These are phyloP conservation scores for Petrocephalus microphthalmus DNA, from an alignment of 2,113 vertebrate species.

Conservation along the genomic window DNA sequence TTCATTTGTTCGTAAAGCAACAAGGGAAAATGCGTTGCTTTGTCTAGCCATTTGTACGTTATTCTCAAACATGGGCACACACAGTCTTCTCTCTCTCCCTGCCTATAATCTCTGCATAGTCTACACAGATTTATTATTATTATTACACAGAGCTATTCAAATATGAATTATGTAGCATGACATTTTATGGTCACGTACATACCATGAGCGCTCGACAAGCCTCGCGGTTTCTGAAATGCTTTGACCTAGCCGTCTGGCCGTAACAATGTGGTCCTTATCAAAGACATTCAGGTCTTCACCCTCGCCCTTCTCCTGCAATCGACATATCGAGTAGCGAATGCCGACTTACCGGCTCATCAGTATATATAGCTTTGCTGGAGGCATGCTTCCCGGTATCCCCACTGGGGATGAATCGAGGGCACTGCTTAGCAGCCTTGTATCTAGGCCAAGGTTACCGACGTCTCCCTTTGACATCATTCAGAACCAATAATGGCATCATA, in stretches of 20 bases:
- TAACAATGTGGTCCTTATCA: not conserved
- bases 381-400: not conserved
- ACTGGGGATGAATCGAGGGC: not conserved
- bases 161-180: not conserved
- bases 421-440: not conserved
- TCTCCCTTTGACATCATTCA: not conserved
- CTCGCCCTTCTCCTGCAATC: not conserved
- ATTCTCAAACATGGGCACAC: not conserved
- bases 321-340: not conserved
- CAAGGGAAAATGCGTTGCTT: not conserved
- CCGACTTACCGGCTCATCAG: not conserved
- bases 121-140: not conserved
- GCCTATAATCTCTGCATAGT: not conserved
- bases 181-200: not conserved
- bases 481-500: conserved; percentile 3
- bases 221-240: not conserved
- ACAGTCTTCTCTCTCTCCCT: not conserved
- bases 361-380: not conserved
- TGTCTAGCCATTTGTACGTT: not conserved
- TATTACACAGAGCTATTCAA: not conserved
- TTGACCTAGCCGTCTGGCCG: not conserved
- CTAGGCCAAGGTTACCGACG: not conserved
- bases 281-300: not conserved
- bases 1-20: not conserved
- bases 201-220: not conserved